These are phyloP conservation scores for Ormyrus pomaceus DNA, from an alignment of 2,888 invertebrate genomes.

Conservation along the genomic window DNA sequence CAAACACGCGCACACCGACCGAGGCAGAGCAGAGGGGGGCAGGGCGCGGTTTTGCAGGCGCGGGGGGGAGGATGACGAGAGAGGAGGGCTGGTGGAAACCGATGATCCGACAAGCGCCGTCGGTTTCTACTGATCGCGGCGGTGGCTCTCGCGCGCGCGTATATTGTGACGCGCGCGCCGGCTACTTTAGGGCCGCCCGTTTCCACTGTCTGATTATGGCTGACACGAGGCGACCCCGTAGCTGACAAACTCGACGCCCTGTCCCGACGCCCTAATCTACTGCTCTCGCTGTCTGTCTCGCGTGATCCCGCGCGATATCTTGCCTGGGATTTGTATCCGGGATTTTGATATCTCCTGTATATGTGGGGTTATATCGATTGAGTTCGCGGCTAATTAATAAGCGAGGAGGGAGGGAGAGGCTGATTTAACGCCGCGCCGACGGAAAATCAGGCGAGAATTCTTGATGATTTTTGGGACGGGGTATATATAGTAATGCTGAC, in stretches of 20 bases:
- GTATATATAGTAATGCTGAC: too few species aligned
- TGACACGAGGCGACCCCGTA: constrained; percentile 22
- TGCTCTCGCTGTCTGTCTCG: not conserved
- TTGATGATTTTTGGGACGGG: too few species aligned
- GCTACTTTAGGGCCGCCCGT: constrained; percentile 21
- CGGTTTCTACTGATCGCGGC: constrained; percentile 19
- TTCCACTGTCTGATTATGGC: constrained; percentile 53
- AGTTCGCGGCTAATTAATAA: too few species aligned
- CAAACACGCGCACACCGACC: not conserved
- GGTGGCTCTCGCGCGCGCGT: not conserved
- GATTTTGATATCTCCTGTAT: too few species aligned
- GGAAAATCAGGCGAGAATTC: too few species aligned
- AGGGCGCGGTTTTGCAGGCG: too few species aligned
- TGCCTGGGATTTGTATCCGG: too few species aligned
- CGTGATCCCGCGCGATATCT: not conserved
- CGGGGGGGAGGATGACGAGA: not conserved
- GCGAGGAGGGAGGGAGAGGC: too few species aligned
- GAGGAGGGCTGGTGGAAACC: not conserved
- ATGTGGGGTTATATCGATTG: too few species aligned
- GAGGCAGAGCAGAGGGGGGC: not conserved
- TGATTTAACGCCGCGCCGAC: too few species aligned
- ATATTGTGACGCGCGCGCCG: constrained; percentile 27
- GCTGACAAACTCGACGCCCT: not conserved
- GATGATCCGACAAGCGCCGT: constrained; percentile 41
- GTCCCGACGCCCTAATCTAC: not conserved